phyloP scores from a whole-genome alignment of 2,888 invertebrate genomes.

The Enoplolaimus lenunculus region DNA sequence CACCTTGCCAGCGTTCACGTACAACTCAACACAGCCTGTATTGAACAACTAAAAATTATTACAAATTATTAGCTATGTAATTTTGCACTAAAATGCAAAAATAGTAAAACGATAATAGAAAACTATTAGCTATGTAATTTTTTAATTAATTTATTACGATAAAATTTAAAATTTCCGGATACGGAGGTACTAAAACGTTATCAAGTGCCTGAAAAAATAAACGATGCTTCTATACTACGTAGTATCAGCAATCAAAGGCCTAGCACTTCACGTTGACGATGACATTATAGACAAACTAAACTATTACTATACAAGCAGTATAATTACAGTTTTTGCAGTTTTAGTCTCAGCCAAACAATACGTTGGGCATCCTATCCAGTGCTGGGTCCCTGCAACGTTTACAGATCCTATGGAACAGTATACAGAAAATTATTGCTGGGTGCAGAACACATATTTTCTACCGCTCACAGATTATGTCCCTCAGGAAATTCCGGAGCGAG shows the following conservation, averaged over 20 bases:
- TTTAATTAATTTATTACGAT: too few species aligned
- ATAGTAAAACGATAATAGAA: too few species aligned
- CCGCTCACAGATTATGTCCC: constrained; percentile 40
- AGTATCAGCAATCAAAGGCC: constrained; percentile 14
- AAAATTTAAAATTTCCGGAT: too few species aligned
- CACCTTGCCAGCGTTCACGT: too few species aligned
- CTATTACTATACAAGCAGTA: constrained; percentile 40
- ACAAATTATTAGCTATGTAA: too few species aligned
- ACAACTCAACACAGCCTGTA: too few species aligned
- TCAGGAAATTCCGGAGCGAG: constrained; percentile 34
- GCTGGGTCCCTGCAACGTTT: constrained; percentile 41
- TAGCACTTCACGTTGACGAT: constrained; percentile 20
- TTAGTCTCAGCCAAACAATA: constrained; percentile 22
- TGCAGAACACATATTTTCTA: constrained; percentile 39
- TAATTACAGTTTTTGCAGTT: constrained; percentile 30
- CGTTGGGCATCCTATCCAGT: constrained; percentile 28
- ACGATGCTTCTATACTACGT: constrained; percentile 18
- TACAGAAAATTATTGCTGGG: constrained; percentile 41
- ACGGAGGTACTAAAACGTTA: too few species aligned
- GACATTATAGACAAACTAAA: constrained; percentile 31
- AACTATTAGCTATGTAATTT: too few species aligned
- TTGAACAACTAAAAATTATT: too few species aligned
- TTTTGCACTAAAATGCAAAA: too few species aligned
- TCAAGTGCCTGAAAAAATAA: too few species aligned
- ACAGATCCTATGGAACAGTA: constrained; percentile 35